A percentile compares a stretch with the other conserved stretches of the same genome.
These are phyloP conservation scores for Gnathonemus echidnorhynchus DNA, from an alignment of 2,113 vertebrate species.

Conservation along the genomic window DNA sequence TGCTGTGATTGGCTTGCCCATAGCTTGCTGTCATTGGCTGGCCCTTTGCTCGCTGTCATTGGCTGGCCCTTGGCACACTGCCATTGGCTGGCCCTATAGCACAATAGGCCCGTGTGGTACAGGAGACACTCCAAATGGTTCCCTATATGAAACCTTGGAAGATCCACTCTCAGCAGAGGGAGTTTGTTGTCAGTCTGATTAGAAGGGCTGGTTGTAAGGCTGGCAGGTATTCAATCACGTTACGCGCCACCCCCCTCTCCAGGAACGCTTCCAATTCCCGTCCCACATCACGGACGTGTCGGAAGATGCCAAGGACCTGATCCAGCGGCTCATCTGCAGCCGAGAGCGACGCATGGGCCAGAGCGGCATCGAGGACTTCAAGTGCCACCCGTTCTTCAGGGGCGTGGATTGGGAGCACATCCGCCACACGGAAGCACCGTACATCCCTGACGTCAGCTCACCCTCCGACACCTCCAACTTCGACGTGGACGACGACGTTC, in stretches of 20 bases:
- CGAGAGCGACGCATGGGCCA: conserved; percentile 80
- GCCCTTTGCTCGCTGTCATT: not conserved
- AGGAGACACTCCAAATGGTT: not conserved
- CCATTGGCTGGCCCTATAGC: not conserved
- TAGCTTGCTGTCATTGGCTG: not conserved
- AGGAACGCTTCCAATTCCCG: conserved; percentile 97
- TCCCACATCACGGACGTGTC: conserved; percentile 84
- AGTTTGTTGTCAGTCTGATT: not conserved
- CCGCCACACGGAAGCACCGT: conserved; percentile 80
- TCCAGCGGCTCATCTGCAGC: conserved; percentile 88
- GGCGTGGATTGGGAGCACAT: conserved; percentile 92
- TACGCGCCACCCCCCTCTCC: not conserved
- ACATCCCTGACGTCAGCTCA: conserved; percentile 95
- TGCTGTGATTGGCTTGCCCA: not conserved
- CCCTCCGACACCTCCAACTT: conserved; percentile 98
- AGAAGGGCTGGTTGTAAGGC: not conserved
- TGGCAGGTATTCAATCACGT: not conserved
- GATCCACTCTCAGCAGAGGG: not conserved
- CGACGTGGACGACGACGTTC: conserved; percentile 89
- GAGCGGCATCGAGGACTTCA: conserved; percentile 88
- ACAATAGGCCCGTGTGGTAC: not conserved
- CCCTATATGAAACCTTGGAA: not conserved
- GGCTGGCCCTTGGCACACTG: not conserved
- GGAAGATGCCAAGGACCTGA: conserved; percentile 89
- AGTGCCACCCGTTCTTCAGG: conserved; percentile 80